Conservation (phyloP, 2,888 invertebrate genomes). For the Caenorhabditis drosophilae region DNA sequence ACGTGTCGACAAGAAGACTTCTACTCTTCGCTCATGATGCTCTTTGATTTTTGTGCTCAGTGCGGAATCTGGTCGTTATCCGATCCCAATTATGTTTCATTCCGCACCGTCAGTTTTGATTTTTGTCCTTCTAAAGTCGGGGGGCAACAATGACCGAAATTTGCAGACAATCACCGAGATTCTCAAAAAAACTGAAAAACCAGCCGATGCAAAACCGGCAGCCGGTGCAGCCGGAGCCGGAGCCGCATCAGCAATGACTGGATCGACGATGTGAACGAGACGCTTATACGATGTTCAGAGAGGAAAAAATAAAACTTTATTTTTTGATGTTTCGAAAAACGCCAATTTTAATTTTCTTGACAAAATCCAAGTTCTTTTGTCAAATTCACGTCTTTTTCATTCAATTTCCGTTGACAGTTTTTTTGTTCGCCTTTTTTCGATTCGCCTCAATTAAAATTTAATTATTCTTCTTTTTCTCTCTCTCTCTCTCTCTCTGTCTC, state of each 20-base stretch:
- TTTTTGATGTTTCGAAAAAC: no score
- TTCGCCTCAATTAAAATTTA: no score
- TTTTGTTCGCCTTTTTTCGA: no score
- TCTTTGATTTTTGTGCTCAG: conserved; percentile 19
- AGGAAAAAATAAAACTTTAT: no score
- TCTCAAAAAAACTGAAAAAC: conserved; percentile 4
- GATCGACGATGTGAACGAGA: neutral
- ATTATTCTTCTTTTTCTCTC: no score
- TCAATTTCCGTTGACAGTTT: no score
- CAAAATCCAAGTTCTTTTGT: no score
- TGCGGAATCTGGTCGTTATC: conserved; percentile 10
- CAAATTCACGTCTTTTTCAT: no score
- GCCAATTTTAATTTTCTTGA: no score
- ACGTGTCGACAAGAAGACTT: conserved; percentile 22
- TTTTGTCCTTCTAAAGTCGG: neutral
- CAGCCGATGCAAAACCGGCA: neutral
- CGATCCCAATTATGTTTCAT: conserved; percentile 5
- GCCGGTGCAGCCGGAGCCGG: neutral
- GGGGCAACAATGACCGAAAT: no score
- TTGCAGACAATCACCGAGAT: neutral
- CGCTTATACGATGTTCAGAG: no score
- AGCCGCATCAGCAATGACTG: neutral
- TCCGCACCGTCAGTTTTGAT: neutral
- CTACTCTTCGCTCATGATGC: conserved; percentile 21
- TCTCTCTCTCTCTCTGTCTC: no score